These are phyloP conservation scores for Meloidogyne floridensis DNA, from an alignment of 1,140 invertebrate genomes.

Conservation along the genomic window DNA sequence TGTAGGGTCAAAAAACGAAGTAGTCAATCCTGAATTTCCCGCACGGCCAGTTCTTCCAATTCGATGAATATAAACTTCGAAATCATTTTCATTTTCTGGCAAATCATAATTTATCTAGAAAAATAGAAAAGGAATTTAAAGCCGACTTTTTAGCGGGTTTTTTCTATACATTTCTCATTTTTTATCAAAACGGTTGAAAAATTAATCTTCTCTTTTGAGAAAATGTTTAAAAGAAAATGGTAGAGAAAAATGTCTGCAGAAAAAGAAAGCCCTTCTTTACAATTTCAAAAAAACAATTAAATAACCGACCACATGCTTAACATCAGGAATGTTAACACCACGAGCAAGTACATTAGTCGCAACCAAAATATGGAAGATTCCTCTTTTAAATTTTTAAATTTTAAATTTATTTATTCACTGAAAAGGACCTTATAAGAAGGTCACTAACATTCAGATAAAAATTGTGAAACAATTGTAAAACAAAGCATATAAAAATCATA, in stretches of 20 bases:
- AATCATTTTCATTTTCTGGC: conserved; percentile 67
- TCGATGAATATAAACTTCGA: conserved; percentile 85
- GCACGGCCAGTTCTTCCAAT: conserved; percentile 85
- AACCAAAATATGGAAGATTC: conserved; percentile 33
- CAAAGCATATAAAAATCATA: too few relatives aligned
- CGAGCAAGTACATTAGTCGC: conserved; percentile 40
- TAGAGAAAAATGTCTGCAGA: too few relatives aligned
- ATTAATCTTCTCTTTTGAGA: too few relatives aligned
- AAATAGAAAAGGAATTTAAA: background rate
- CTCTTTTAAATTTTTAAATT: conserved; percentile 29
- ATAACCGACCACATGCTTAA: conserved; percentile 77
- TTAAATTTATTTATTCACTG: too few relatives aligned
- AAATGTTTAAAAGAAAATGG: too few relatives aligned
- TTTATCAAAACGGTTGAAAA: too few relatives aligned
- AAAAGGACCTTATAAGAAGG: too few relatives aligned
- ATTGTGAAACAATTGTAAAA: too few relatives aligned
- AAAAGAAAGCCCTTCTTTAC: too few relatives aligned
- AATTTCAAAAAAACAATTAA: background rate
- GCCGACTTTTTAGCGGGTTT: too few relatives aligned
- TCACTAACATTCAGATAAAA: too few relatives aligned
- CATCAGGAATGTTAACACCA: conserved; percentile 43
- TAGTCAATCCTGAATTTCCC: conserved; percentile 77
- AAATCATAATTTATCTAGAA: conserved; percentile 82
- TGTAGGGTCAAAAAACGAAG: conserved; percentile 89
- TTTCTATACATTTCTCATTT: too few relatives aligned